Evolutionary conservation across 2,888 invertebrate species (phyloP).

Genomic region (Tachina lurida): DNA sequence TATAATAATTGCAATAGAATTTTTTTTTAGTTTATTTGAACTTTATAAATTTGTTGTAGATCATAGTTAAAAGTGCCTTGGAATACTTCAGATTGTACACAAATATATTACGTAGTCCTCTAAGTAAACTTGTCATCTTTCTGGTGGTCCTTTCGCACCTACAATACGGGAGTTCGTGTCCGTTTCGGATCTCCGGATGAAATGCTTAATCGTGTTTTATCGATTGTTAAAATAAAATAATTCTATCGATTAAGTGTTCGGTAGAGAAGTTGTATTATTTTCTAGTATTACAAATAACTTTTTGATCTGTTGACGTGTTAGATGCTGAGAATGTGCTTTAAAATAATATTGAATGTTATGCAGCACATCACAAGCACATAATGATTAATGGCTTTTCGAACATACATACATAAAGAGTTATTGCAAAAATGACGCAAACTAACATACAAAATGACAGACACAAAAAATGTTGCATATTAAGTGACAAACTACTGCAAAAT

Average conservation of each 20-base stretch:
- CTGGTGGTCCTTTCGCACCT: no score
- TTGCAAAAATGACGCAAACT: constrained; percentile 60
- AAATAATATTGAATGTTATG: constrained; percentile 53
- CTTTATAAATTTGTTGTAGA: no score
- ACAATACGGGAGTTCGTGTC: no score
- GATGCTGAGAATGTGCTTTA: constrained; percentile 30
- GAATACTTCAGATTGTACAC: no score
- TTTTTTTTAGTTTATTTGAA: no score
- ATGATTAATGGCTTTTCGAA: constrained; percentile 70
- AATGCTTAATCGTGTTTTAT: not conserved
- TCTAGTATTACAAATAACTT: constrained; percentile 13
- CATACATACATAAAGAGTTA: constrained; percentile 48
- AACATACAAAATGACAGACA: constrained; percentile 47
- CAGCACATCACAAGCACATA: constrained; percentile 58
- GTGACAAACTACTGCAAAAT: constrained; percentile 72
- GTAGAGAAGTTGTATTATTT: not conserved
- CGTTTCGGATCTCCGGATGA: not conserved
- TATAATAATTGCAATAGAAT: no score
- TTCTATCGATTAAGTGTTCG: not conserved
- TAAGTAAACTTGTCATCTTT: no score
- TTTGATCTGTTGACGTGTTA: not conserved
- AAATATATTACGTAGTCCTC: no score
- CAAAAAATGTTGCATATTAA: constrained; percentile 69
- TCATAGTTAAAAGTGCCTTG: no score
- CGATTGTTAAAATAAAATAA: not conserved